Evolutionary conservation across 2,113 vertebrate species (phyloP).

Genomic region (Carettochelys insculpta): DNA sequence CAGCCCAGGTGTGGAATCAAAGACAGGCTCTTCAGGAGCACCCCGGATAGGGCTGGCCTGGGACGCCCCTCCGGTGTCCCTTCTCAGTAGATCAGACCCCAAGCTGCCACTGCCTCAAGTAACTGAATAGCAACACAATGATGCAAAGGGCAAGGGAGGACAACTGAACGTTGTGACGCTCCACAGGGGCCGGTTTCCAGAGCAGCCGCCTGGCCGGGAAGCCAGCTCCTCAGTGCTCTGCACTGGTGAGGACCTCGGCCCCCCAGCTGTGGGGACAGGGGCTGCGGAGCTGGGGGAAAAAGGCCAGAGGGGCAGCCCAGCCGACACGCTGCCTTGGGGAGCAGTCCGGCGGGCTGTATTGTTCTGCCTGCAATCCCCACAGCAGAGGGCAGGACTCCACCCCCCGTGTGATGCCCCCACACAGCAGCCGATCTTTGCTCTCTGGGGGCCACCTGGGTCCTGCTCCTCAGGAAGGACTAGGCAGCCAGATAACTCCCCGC

Average conservation of each 20-base stretch:
- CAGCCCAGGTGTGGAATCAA: not conserved
- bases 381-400: not conserved
- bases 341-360: not conserved
- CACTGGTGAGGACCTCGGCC: not conserved
- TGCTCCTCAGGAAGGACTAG: not conserved
- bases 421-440: not conserved
- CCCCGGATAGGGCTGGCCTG: too few species aligned
- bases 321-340: too few species aligned
- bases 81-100: too few species aligned
- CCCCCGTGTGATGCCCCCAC: rapidly evolving
- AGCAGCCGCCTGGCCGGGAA: not conserved
- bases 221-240: not conserved
- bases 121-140: not conserved
- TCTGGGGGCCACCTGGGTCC: not conserved
- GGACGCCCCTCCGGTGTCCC: too few species aligned
- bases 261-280: not conserved
- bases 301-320: not conserved
- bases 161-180: not conserved
- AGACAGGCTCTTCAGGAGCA: not conserved
- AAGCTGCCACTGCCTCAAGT: not conserved
- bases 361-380: not conserved
- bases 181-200: not conserved
- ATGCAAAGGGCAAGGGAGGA: not conserved
- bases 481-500: not conserved
- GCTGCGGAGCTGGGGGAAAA: not conserved